Base-by-base conservation (phyloP, 2,797 vertebrate species). In the Chlorospingus semifuscus region DNA sequence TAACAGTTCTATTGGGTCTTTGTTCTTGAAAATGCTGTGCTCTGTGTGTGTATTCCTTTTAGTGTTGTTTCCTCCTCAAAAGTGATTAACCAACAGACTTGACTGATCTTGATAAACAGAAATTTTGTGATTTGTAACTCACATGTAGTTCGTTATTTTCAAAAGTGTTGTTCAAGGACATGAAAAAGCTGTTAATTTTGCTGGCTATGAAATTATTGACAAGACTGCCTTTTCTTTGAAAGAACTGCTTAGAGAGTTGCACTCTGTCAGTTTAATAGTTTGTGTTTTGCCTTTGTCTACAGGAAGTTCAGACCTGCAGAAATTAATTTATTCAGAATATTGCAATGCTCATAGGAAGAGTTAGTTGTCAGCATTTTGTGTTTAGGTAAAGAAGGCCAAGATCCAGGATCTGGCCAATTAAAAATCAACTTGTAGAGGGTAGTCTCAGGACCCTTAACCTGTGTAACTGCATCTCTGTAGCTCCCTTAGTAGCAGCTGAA, bases 201-300 rank as follows among this genome's bases (percentile, higher is more conserved):
- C 47, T 88, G 34, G 34, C n/a, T 89, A 12, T 26, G 15, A 32
- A 70, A n/a, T 63, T 85, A 41, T 70, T 87, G 44, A 56, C 68
- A 63, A 83, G 66, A 24, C 11, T 76, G 9, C 27, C 20, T 52
- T 89, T 39, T 71, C 34, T 60, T 29, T 56, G 46, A 57, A 53
- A 50, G 46, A 63, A 20, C 47, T 12, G 70, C 50, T 47, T 20
- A 41, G 53, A 47, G 47, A 16, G 22, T 65, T 76, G 36, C 11
- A 27, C 26, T 39, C 12, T 71, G 20, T 74, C 63, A 57, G 7
- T 70, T 84, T 70, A 77, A 20, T 76, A 39, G 8, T 77, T 94
- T 14, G 29, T 34, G 12, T 42, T 64, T 0, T 44, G 30, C 52
- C 29, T 0, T 0, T 64, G 50, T 70, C 36, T 52, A 5, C 17